These are phyloP conservation scores for Lingula anatina DNA, from an alignment of 2,888 invertebrate genomes.

Conservation along the genomic window DNA sequence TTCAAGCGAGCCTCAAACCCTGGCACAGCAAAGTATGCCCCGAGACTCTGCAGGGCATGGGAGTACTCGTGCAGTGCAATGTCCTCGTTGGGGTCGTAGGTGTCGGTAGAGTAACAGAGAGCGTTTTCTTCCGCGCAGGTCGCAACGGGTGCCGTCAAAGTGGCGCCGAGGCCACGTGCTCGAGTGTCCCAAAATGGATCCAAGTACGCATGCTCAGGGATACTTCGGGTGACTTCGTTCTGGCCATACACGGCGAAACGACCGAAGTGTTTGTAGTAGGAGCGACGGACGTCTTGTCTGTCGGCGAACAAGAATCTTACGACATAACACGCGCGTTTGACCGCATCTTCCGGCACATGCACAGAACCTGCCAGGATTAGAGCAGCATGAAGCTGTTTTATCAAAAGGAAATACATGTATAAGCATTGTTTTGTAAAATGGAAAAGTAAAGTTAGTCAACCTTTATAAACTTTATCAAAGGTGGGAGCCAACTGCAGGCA, in stretches of 20 bases:
- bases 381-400: no score
- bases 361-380: conserved; percentile 14
- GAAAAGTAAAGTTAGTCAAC: no score
- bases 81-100: conserved; percentile 19
- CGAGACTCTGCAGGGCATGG: conserved; percentile 22
- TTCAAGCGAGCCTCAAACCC: conserved; percentile 16
- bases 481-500: no score
- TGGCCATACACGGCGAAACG: conserved; percentile 25
- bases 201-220: conserved; percentile 29
- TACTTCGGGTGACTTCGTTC: conserved; percentile 17
- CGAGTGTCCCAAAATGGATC: conserved; percentile 13
- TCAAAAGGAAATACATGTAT: no score
- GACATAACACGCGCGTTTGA: conserved; percentile 33
- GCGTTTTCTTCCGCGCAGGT: conserved; percentile 29
- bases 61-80: conserved; percentile 24
- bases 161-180: conserved; percentile 28
- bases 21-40: conserved; percentile 17
- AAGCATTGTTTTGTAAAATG: no score
- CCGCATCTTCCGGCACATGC: conserved; percentile 23
- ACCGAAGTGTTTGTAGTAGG: conserved; percentile 26
- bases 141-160: conserved; percentile 21
- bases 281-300: conserved; percentile 19
- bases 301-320: conserved; percentile 32
- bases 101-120: conserved; percentile 23
- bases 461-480: no score